These are phyloP conservation scores for Cynopterus sphinx DNA, from an alignment of 2,797 vertebrate genomes.

Conservation along the genomic window DNA sequence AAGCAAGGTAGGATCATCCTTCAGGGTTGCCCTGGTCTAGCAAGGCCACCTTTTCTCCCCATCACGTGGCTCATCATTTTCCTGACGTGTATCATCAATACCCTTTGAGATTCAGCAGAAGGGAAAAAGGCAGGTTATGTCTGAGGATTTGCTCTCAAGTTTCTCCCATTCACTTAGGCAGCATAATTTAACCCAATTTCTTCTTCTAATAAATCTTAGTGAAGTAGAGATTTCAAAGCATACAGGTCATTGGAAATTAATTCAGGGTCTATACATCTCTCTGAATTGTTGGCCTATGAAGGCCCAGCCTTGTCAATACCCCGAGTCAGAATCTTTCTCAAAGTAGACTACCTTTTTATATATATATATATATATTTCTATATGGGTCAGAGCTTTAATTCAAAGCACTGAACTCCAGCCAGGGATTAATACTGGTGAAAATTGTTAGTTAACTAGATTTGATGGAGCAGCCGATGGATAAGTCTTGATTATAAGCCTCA, in stretches of 20 bases:
- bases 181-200: slow-evolving; percentile 39
- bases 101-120: not conserved
- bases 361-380: not conserved
- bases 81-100: not conserved
- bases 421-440: slow-evolving; percentile 63
- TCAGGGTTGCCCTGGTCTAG: not conserved
- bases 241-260: slow-evolving; percentile 49
- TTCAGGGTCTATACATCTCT: slow-evolving; percentile 5
- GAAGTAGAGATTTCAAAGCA: slow-evolving; percentile 45
- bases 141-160: not conserved
- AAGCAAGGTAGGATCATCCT: not conserved
- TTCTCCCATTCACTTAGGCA: slow-evolving; percentile 38
- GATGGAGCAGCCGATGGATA: slow-evolving; percentile 44
- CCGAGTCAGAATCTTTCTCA: slow-evolving; percentile 56
- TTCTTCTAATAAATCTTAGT: slow-evolving; percentile 37
- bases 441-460: slow-evolving; percentile 59
- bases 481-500: slow-evolving; percentile 60
- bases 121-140: not conserved
- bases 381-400: slow-evolving; percentile 57
- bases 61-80: not conserved
- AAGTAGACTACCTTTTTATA: slow-evolving; percentile 39
- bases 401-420: not conserved
- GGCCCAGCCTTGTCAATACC: not conserved
- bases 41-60: not conserved
- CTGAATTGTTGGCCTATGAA: slow-evolving; percentile 43